Conservation (phyloP, 2,113 vertebrate species). For the Hipposideros armiger region DNA sequence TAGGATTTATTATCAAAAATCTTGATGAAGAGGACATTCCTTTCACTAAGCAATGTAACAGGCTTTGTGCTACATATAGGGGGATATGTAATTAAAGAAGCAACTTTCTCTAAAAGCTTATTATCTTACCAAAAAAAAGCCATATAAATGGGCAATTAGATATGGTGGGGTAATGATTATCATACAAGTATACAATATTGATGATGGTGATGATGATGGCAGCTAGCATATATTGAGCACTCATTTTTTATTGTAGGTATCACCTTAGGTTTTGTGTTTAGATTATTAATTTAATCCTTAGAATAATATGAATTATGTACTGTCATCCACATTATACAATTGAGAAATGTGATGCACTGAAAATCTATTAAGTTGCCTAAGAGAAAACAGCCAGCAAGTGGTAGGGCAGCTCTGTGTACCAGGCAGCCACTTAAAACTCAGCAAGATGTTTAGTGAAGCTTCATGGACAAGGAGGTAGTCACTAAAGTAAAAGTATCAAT, state of each 20-base stretch:
- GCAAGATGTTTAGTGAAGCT: not conserved
- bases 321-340: not conserved
- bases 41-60: not conserved
- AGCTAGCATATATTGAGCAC: not conserved
- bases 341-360: not conserved
- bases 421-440: not conserved
- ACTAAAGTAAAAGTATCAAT: not conserved
- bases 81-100: not conserved
- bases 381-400: not conserved
- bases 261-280: not conserved
- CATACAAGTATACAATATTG: not conserved
- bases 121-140: not conserved
- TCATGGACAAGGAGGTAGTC: not conserved
- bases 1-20: not conserved
- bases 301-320: not conserved
- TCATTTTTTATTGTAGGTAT: not conserved
- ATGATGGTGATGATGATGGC: not conserved
- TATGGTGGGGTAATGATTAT: not conserved
- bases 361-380: not conserved
- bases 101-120: not conserved
- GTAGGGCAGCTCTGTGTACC: not conserved
- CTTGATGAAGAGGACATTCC: not conserved
- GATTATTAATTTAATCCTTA: not conserved
- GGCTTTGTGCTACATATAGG: not conserved
- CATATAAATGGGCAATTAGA: not conserved